Evolutionary conservation across 2,113 vertebrate genomes (phyloP).

Genomic region (Calidris pugnax): DNA sequence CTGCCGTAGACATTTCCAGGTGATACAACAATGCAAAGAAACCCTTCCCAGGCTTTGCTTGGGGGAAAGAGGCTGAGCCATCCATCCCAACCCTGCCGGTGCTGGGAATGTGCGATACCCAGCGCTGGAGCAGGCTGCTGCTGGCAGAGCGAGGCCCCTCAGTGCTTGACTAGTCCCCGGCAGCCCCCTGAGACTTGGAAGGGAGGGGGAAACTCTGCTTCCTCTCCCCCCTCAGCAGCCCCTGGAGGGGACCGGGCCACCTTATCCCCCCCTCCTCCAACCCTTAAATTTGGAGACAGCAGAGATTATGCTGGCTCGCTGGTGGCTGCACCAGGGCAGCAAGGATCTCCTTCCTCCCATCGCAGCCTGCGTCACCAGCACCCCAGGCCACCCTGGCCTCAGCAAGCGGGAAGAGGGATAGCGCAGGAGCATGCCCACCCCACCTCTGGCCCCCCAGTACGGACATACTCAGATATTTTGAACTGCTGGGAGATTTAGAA

Average conservation of each 20-base stretch:
- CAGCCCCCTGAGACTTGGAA: neutral
- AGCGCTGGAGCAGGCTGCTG: neutral
- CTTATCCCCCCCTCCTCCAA: neutral
- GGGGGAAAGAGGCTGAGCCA: neutral
- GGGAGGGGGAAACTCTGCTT: neutral
- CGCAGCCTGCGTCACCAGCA: neutral
- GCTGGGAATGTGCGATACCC: accelerated
- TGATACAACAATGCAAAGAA: accelerated
- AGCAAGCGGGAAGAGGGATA: accelerated
- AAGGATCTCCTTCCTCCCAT: accelerated
- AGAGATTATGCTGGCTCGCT: neutral
- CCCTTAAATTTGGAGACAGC: neutral
- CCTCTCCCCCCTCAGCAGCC: neutral
- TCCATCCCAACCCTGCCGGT: accelerated
- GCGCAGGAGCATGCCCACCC: neutral
- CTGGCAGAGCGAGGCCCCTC: accelerated
- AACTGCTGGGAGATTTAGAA: neutral
- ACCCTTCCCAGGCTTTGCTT: accelerated
- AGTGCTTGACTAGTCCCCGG: accelerated
- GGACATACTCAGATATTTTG: neutral
- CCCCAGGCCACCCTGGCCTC: neutral
- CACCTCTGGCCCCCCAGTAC: neutral
- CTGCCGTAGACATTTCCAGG: neutral
- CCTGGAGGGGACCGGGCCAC: neutral
- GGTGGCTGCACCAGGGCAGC: accelerated